Evolutionary conservation across 2,888 invertebrate species (phyloP).

Genomic region (Acrobasis repandana): DNA sequence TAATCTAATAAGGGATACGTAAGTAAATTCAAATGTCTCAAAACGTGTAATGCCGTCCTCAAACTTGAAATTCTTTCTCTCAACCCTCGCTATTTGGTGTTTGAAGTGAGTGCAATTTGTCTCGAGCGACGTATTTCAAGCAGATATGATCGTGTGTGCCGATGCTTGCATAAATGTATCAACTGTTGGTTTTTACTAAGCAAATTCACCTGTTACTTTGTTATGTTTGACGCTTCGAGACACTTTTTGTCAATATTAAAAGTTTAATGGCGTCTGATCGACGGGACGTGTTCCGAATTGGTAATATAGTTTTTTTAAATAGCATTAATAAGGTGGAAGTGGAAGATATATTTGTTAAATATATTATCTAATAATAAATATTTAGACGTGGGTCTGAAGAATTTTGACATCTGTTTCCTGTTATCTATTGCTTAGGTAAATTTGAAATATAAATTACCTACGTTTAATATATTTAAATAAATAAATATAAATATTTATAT

Average conservation of each 20-base stretch:
- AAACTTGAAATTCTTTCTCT: background rate
- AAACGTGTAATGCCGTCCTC: no score
- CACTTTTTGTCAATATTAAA: constrained; percentile 74
- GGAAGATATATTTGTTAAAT: no score
- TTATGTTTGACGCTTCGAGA: constrained; percentile 60
- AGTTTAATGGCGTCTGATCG: constrained; percentile 65
- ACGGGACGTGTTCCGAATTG: constrained; percentile 56
- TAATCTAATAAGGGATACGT: no score
- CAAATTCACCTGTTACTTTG: constrained; percentile 72
- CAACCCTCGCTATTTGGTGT: constrained; percentile 49
- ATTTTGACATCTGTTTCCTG: no score
- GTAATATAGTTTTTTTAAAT: constrained; percentile 24
- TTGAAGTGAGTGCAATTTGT: constrained; percentile 80
- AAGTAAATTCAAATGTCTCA: no score
- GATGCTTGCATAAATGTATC: constrained; percentile 68
- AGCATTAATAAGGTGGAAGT: background rate
- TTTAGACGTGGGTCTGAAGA: no score
- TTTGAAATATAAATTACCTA: no score
- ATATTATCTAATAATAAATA: no score
- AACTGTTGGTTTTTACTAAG: constrained; percentile 71
- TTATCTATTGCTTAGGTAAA: no score
- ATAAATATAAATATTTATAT: no score
- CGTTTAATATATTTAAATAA: no score
- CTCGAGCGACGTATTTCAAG: constrained; percentile 71
- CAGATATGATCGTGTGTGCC: constrained; percentile 77